A percentile compares a stretch with the other conserved stretches of the same genome.
phyloP scores from a whole-genome alignment of 2,113 vertebrate species.

The Helogale parvula region DNA sequence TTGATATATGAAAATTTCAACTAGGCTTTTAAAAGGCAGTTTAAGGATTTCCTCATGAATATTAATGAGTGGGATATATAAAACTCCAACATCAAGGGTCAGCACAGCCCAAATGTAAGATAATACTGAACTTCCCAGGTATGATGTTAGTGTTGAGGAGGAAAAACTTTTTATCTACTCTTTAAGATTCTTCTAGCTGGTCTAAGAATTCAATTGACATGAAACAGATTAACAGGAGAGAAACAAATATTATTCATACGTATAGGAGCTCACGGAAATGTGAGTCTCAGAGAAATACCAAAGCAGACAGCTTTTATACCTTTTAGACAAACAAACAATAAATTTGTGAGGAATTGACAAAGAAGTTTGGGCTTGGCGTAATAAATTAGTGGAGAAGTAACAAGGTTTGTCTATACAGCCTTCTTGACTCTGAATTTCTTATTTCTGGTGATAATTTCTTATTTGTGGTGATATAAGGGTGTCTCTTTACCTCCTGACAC shows the following conservation, averaged over 20 bases:
- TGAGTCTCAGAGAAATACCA: background rate
- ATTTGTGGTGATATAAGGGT: background rate
- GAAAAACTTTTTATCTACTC: background rate
- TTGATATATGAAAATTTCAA: background rate
- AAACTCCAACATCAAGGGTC: slow-evolving; percentile 57
- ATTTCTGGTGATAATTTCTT: background rate
- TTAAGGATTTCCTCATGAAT: slow-evolving; percentile 51
- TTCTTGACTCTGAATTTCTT: background rate
- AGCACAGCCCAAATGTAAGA: slow-evolving; percentile 47
- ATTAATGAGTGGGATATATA: slow-evolving; percentile 31
- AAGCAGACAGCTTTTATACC: background rate
- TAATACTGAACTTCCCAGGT: background rate
- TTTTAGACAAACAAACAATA: background rate
- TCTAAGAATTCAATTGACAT: background rate
- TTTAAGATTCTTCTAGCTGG: background rate
- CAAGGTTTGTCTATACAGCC: background rate
- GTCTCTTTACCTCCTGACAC: background rate
- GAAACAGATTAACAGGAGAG: background rate
- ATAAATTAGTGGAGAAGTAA: background rate
- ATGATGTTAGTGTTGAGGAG: background rate
- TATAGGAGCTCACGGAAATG: background rate
- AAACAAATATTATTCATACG: background rate
- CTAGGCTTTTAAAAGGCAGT: slow-evolving; percentile 46
- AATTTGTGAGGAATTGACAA: background rate
- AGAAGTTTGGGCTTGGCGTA: background rate